Evolutionary conservation across 2,797 vertebrate genomes (phyloP).

Genomic region (Otus scops): DNA sequence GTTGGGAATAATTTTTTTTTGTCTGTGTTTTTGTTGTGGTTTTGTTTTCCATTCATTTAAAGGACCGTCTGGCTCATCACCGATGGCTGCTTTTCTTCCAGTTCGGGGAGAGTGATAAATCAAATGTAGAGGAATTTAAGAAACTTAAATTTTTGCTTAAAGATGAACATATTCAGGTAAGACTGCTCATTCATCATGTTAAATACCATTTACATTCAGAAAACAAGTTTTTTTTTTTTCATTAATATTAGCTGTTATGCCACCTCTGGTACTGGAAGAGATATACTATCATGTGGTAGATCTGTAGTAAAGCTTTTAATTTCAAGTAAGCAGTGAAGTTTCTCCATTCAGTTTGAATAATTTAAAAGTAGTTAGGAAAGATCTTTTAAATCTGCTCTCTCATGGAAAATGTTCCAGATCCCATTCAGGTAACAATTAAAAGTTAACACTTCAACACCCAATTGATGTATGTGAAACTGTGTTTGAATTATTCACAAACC

Average conservation of each 20-base stretch:
- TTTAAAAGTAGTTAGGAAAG: not conserved
- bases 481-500: not conserved
- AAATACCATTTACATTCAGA: not conserved
- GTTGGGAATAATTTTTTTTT: not conserved
- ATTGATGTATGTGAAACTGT: not conserved
- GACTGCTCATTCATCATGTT: not conserved
- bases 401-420: not conserved
- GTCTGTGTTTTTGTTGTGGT: not conserved
- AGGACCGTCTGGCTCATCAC: slow-evolving; percentile 88
- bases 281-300: accelerated
- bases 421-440: not conserved
- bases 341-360: not conserved
- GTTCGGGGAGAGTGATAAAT: slow-evolving; percentile 79
- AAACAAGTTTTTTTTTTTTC: not conserved
- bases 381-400: not conserved
- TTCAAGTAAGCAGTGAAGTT: not conserved
- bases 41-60: not conserved
- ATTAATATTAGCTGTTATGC: not conserved
- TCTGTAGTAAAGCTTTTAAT: not conserved
- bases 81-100: slow-evolving; percentile 93
- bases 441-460: not conserved
- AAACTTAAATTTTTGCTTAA: slow-evolving; percentile 87
- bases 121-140: slow-evolving; percentile 85
- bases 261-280: not conserved
- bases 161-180: slow-evolving; percentile 91